Evolutionary conservation across 1,140 invertebrate species (phyloP).

Genomic region (Aethina tumida): DNA sequence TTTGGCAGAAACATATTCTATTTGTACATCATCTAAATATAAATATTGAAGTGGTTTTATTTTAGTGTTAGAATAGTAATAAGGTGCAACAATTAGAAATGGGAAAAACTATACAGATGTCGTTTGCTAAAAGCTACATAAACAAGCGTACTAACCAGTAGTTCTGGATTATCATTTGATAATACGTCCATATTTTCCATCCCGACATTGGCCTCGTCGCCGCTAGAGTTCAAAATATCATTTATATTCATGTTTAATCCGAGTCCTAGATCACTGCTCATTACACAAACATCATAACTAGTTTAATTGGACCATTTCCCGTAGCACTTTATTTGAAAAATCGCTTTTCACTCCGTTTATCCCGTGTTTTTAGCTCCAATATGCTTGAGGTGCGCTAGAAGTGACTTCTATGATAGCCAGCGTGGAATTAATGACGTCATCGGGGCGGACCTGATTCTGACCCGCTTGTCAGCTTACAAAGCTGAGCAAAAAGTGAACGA

Average conservation of each 20-base stretch:
- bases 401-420: too few relatives aligned
- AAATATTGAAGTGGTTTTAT: neutral
- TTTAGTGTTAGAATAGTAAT: neutral
- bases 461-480: too few relatives aligned
- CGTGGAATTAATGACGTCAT: too few relatives aligned
- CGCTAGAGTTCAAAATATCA: slow-evolving; percentile 18
- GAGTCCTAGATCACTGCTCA: too few relatives aligned
- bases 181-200: slow-evolving; percentile 31
- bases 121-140: slow-evolving; percentile 1
- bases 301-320: too few relatives aligned
- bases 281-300: too few relatives aligned
- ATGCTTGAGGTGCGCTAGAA: too few relatives aligned
- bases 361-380: too few relatives aligned
- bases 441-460: too few relatives aligned
- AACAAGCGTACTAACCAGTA: slow-evolving; percentile 27
- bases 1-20: neutral
- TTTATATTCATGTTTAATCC: slow-evolving; percentile 21
- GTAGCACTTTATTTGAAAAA: too few relatives aligned
- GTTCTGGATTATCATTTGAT: slow-evolving; percentile 26
- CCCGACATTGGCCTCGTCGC: slow-evolving; percentile 17
- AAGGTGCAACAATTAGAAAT: slow-evolving; percentile 6
- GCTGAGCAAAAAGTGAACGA: too few relatives aligned
- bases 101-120: neutral
- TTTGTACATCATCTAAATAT: neutral
- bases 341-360: too few relatives aligned